These are phyloP conservation scores for Caenorhabditis latens DNA, from an alignment of 1,140 invertebrate species.

Conservation along the genomic window DNA sequence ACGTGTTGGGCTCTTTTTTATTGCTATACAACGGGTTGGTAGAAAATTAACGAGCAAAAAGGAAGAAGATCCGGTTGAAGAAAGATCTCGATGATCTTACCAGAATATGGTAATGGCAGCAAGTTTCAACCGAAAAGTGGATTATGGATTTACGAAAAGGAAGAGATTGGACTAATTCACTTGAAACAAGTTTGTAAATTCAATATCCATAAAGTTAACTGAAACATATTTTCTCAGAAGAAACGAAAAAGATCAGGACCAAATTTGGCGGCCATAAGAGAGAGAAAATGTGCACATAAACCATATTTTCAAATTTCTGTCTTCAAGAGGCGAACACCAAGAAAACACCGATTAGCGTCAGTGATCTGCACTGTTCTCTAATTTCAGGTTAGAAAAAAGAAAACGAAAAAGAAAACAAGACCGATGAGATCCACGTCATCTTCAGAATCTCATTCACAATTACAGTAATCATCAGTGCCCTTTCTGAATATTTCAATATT, in stretches of 20 bases:
- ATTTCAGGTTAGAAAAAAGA: background rate
- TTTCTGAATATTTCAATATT: background rate
- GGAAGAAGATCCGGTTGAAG: background rate
- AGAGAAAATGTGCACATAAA: background rate
- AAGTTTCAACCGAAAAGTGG: too few species aligned
- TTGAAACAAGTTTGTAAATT: too few species aligned
- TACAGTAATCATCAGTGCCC: background rate
- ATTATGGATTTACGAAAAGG: too few species aligned
- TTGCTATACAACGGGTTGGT: constrained; percentile 37
- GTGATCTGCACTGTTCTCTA: background rate
- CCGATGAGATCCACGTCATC: too few species aligned
- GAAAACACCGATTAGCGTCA: background rate
- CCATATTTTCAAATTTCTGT: background rate
- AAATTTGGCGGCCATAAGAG: background rate
- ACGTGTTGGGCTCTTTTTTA: background rate
- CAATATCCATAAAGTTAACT: too few species aligned
- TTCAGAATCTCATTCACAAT: background rate
- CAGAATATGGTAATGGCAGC: too few species aligned
- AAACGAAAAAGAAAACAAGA: too few species aligned
- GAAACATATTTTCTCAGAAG: background rate
- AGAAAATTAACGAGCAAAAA: background rate
- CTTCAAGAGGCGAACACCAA: background rate
- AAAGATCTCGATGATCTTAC: background rate
- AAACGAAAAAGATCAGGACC: background rate
- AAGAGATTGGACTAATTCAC: too few species aligned